Conservation (phyloP, 2,888 invertebrate species). For the Epirrita christyi region DNA sequence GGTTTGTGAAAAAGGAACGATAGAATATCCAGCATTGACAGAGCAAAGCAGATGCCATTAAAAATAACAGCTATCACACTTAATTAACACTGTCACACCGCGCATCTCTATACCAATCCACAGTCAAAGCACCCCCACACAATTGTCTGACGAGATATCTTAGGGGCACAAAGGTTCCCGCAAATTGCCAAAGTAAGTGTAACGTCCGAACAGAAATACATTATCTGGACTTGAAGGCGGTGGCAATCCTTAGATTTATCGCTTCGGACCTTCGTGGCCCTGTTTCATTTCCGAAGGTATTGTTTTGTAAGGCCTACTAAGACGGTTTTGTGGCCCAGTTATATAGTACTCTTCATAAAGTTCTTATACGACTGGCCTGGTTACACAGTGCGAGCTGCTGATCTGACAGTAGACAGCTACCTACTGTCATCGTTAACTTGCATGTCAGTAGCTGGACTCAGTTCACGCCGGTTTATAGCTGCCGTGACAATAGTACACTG, state of each 20-base stretch:
- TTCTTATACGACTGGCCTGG: no score
- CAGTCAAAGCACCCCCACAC: conserved; percentile 63
- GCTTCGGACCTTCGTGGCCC: conserved; percentile 61
- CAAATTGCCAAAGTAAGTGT: conserved; percentile 84
- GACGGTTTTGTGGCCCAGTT: conserved; percentile 3
- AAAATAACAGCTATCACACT: conserved; percentile 2
- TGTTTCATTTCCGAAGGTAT: conserved; percentile 68
- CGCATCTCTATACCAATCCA: conserved; percentile 43
- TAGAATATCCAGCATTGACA: no score
- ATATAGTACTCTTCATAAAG: neutral
- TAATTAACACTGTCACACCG: conserved; percentile 34
- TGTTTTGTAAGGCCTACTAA: conserved; percentile 30
- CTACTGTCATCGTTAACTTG: no score
- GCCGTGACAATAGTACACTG: no score
- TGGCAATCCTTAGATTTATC: conserved; percentile 73
- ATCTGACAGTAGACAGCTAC: no score
- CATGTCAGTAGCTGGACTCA: no score
- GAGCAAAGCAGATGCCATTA: no score
- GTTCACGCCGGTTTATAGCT: no score
- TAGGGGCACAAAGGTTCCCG: conserved; percentile 83
- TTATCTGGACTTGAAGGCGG: conserved; percentile 76
- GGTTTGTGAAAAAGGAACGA: no score
- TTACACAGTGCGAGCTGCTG: no score
- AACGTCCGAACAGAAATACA: conserved; percentile 83
- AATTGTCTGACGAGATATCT: conserved; percentile 83